phyloP scores from a whole-genome alignment of 2,797 vertebrate genomes.

The Trachurus trachurus region DNA sequence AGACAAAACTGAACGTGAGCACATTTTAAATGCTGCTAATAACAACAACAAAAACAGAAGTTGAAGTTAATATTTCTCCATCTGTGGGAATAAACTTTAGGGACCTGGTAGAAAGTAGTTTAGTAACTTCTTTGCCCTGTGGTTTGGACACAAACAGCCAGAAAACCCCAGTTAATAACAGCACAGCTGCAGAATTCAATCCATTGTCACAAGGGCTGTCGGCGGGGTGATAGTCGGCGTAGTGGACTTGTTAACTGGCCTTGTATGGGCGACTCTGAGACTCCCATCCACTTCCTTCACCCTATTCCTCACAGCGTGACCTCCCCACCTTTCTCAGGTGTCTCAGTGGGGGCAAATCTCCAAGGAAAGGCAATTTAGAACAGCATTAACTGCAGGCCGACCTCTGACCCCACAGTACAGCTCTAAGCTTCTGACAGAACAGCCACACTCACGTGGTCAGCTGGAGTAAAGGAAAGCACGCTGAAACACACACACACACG shows the following conservation, averaged over 20 bases:
- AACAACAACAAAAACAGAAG: neutral
- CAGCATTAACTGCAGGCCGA: constrained; percentile 74
- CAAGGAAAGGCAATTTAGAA: constrained; percentile 81
- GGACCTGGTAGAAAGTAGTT: neutral
- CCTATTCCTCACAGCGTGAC: constrained; percentile 48
- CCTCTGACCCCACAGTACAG: constrained; percentile 71
- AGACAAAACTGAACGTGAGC: too few relatives aligned
- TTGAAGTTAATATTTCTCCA: neutral
- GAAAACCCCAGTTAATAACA: constrained; percentile 1
- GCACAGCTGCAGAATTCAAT: constrained; percentile 19
- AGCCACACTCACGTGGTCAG: constrained; percentile 41
- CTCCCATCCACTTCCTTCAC: constrained; percentile 31
- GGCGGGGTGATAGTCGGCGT: constrained; percentile 25
- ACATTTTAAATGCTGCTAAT: neutral
- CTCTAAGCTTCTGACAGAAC: constrained; percentile 62
- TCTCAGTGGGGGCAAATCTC: constrained; percentile 71
- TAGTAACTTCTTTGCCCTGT: neutral
- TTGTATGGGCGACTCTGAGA: constrained; percentile 24
- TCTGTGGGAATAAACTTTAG: neutral
- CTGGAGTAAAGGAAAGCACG: constrained; percentile 43
- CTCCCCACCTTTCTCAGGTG: constrained; percentile 68
- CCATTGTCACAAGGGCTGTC: constrained; percentile 27
- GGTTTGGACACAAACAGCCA: constrained; percentile 11
- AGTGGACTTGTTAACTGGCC: constrained; percentile 41
- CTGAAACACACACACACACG: constrained; percentile 36